Percentiles rank a stretch among this genome's conserved stretches.
Conservation (phyloP, 2,113 vertebrate species). For the Bubo scandiacus region DNA sequence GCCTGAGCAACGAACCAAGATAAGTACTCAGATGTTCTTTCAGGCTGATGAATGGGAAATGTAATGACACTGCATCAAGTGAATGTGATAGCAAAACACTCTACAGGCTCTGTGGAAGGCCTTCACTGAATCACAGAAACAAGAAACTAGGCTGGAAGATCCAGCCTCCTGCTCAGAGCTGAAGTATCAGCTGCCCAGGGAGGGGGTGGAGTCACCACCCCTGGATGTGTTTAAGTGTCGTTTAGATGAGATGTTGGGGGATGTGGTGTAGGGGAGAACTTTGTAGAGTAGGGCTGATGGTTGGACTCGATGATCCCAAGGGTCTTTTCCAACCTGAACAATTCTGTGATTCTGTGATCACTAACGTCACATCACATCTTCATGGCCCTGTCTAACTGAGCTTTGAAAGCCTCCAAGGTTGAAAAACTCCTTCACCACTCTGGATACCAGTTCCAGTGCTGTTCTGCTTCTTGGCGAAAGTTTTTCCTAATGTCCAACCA, state of each 20-base stretch:
- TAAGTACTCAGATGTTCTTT: neutral
- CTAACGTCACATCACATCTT: neutral
- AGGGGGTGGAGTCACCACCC: too few relatives aligned
- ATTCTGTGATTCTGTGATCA: too few relatives aligned
- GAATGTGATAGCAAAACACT: rapidly evolving
- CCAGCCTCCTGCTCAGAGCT: neutral
- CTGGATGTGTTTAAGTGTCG: too few relatives aligned
- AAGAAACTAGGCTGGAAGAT: neutral
- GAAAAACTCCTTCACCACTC: neutral
- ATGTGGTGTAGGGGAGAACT: too few relatives aligned
- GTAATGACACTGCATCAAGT: neutral
- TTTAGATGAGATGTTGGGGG: too few relatives aligned
- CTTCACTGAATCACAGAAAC: neutral
- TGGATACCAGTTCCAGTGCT: neutral
- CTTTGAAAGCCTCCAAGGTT: neutral
- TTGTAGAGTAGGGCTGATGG: too few relatives aligned
- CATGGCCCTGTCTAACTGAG: neutral
- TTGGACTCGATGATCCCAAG: too few relatives aligned
- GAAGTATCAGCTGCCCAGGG: neutral
- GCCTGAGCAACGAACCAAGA: neutral
- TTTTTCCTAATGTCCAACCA: neutral
- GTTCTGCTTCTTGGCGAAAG: neutral
- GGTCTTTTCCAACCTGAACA: too few relatives aligned
- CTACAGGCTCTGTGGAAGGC: neutral
- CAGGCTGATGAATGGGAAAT: neutral